A percentile compares a stretch with the other conserved stretches of the same genome.
Conservation (phyloP, 2,113 vertebrate species). For the Podarcis muralis region DNA sequence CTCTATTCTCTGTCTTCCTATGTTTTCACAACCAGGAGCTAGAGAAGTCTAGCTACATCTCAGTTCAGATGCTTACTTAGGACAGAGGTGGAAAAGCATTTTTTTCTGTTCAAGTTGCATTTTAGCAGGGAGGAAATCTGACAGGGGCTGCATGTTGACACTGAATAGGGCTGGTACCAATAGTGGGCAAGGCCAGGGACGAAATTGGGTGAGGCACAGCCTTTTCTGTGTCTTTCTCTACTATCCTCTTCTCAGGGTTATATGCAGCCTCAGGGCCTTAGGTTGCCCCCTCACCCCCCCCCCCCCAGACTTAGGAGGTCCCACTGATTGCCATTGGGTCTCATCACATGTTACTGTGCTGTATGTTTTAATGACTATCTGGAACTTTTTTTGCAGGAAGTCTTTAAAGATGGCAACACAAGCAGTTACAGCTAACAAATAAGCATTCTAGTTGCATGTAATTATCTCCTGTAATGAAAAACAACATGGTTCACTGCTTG, state of each 20-base stretch:
- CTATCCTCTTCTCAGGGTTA: too few species aligned
- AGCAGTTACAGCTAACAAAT: conserved; percentile 29
- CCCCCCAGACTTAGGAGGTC: background rate
- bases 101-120: too few species aligned
- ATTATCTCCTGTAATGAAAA: conserved; percentile 38
- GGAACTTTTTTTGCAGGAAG: conserved; percentile 34
- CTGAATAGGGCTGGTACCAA: too few species aligned
- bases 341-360: background rate
- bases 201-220: too few species aligned
- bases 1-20: background rate
- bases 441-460: conserved; percentile 26
- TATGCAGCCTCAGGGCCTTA: too few species aligned
- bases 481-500: conserved; percentile 18
- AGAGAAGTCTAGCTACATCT: background rate
- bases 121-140: too few species aligned
- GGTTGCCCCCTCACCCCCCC: too few species aligned
- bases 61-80: background rate
- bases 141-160: too few species aligned
- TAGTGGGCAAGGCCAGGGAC: too few species aligned
- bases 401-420: conserved; percentile 27
- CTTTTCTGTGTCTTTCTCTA: too few species aligned
- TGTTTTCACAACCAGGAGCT: background rate
- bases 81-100: too few species aligned
- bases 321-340: background rate
- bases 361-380: conserved; percentile 4